Conservation (phyloP, 2,888 invertebrate genomes). For the Perdita meconis region DNA sequence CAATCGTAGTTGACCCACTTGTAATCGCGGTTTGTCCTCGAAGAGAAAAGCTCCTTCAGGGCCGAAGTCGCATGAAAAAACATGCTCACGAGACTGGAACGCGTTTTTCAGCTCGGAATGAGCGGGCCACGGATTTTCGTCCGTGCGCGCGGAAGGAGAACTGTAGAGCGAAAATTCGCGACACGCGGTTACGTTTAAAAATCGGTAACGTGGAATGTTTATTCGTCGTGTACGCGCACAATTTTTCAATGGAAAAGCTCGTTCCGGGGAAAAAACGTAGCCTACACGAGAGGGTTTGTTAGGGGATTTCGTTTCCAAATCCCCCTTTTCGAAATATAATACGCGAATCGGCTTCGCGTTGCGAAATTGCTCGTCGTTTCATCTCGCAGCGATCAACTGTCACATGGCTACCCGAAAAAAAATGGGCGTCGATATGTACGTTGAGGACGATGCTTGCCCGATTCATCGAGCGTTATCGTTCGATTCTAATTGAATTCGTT, state of each 20-base stretch:
- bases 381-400: constrained; percentile 5
- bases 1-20: not conserved
- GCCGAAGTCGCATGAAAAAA: not conserved
- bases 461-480: not conserved
- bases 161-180: too few relatives aligned
- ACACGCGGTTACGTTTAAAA: not conserved
- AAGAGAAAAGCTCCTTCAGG: not conserved
- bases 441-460: not conserved
- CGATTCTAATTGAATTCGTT: not conserved
- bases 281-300: constrained; percentile 14
- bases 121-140: not conserved
- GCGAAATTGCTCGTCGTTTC: constrained; percentile 31
- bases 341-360: constrained; percentile 8
- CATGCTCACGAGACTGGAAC: not conserved
- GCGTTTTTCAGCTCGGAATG: not conserved
- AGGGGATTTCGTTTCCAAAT: constrained; percentile 23
- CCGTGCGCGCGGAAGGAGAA: not conserved
- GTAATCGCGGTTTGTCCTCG: not conserved
- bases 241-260: constrained; percentile 29
- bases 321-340: constrained; percentile 10
- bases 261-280: constrained; percentile 9
- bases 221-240: constrained; percentile 1
- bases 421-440: too few relatives aligned
- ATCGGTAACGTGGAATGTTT: constrained; percentile 19
- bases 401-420: not conserved